Base-by-base conservation (phyloP, 37 sponge, comb jelly and placozoan genomes). In the Hormiphora californensis region DNA sequence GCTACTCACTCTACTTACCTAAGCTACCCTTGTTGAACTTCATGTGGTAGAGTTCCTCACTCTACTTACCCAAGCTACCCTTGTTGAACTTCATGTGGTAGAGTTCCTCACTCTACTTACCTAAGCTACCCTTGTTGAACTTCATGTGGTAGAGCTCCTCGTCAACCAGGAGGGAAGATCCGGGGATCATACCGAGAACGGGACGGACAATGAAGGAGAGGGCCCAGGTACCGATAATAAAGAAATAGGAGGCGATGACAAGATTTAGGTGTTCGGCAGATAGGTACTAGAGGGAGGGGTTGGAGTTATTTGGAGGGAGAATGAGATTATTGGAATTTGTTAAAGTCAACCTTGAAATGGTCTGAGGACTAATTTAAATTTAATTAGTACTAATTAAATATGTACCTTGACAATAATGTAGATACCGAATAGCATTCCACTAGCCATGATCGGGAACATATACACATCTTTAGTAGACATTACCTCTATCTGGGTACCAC, bases 401-500 rank as follows among this genome's bases (percentile, higher is more conserved):
- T 30, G 19, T 25, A 94, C 94, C 94, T 93, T 97, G 89, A 98
- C 93, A 88, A 98, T 67, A 23, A 98, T 54, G 63, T 98, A 98
- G 65, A 98, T 88, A 38, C 95, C 91, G 78, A 98, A 91, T 36
- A 98, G 89, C 30, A 90, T 91, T 0, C 43, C 91, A 65, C 99
- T 98, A 44, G 99, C 99, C 87, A 92, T 89, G 55, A 98, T 19
- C n/a, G 99, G 99, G 78, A 94, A 98, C 85, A 94, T 88, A 46
- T 92, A 91, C 11, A 94, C 99, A 54, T 98, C 95, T 33, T 81
- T 90, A 55, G 93, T 88, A 5, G 86, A 55, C 43, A 98, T 94
- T 15, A 69, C 85, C 38, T 98, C 99, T 35, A 86, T 54, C 15
- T 27, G 32, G 21, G 40, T 46, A 0, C 81, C 81, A 73, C 43